These are phyloP conservation scores for Drosophila mojavensis DNA, from an alignment of 1,140 invertebrate species.

Conservation along the genomic window DNA sequence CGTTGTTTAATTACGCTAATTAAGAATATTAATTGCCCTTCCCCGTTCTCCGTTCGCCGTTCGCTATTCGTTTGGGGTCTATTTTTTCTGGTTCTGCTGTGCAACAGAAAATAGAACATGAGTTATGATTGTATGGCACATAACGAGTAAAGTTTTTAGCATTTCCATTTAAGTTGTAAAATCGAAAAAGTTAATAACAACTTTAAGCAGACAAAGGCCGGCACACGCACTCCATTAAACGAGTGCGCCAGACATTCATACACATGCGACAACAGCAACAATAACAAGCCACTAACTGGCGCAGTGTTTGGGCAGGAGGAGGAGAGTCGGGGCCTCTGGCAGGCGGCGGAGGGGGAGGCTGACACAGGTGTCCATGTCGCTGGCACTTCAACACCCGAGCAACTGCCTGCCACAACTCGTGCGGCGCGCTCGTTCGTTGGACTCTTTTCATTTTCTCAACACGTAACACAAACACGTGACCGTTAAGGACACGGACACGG, in stretches of 20 bases:
- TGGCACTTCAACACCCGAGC: conserved; percentile 72
- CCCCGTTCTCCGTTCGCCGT: conserved; percentile 28
- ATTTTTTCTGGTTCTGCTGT: conserved; percentile 15
- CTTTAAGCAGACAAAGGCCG: conserved; percentile 52
- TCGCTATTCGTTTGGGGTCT: conserved; percentile 9
- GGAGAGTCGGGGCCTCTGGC: too few relatives aligned
- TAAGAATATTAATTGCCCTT: conserved; percentile 83
- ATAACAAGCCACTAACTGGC: conserved; percentile 74
- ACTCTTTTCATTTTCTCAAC: conserved; percentile 81
- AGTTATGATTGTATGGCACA: conserved; percentile 72
- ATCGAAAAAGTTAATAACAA: conserved; percentile 74
- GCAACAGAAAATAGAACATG: conserved; percentile 68
- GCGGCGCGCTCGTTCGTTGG: conserved; percentile 32
- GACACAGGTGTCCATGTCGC: conserved; percentile 77
- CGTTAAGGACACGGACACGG: conserved; percentile 69
- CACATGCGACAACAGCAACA: conserved; percentile 68
- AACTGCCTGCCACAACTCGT: conserved; percentile 20
- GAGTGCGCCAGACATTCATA: conserved; percentile 42
- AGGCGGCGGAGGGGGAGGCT: conserved; percentile 3
- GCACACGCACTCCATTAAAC: conserved; percentile 72
- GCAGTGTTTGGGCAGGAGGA: background rate
- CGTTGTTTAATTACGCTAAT: conserved; percentile 83
- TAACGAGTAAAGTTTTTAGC: conserved; percentile 58
- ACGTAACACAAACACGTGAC: conserved; percentile 81
- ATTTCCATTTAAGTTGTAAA: conserved; percentile 73